Base-by-base conservation (phyloP, 2,113 vertebrate genomes). In the Colistium nudipinnis region DNA sequence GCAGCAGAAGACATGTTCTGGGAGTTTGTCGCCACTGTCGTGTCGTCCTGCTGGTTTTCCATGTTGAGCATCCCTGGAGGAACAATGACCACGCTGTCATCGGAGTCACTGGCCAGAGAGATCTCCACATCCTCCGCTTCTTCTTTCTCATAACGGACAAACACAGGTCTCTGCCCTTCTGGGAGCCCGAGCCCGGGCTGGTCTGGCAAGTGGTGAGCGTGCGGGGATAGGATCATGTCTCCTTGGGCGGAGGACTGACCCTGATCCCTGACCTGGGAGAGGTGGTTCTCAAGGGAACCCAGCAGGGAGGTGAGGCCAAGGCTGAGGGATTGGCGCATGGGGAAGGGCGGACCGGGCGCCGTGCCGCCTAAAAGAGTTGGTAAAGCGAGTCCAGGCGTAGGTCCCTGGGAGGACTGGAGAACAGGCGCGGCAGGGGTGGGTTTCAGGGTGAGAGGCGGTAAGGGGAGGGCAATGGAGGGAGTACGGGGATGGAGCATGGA, bases 61-160 rank as follows among this genome's bases (percentile, higher is more conserved):
- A 74, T 60, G 74, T 73, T 70, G 0, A 93, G 90, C 78, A 95
- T 93, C 6, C 94, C 95, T 5, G 93, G 94, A 0, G 96, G 96
- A 16, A 97, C 94, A 0, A 97, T 97, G 27, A 97, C 94, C 48
- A 97, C 95, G 0, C 95, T 96, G 88, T 97, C 96, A 2, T 96
- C 95, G 0, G 95, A 96, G 87, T 97, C 95, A 0, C 96, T 97
- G 25, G 93, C 95, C 74, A 97, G 77, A 17, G 96, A 97, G 47
- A 96, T 96, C 87, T 97, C 96, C 14, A 96, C 94, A 0, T 97
- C 95, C 0, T 95, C 95, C 0, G 91, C 84, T 35, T 96, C 96
- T 70, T 97, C 96, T 57, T 96, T 94, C 62, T 97, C 95, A 0
- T 95, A 97, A 48, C 95, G 95, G 3, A 97, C 90, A 41, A 97